Base-by-base conservation (phyloP, 2,113 vertebrate species). In the Anarhynchus alexandrinus region DNA sequence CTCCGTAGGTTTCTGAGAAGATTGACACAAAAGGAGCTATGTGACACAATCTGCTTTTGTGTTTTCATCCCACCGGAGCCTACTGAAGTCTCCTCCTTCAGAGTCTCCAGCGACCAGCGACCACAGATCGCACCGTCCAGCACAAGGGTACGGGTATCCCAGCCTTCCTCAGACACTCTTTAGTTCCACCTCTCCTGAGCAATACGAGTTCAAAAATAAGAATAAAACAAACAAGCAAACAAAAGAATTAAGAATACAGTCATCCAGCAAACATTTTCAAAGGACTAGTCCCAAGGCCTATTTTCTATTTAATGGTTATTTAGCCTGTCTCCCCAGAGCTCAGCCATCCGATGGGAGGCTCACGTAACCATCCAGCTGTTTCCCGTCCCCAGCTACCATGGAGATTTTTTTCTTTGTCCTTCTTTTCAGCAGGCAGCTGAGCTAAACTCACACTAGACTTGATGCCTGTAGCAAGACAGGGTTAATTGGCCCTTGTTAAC, bases 291-390 rank as follows among this genome's bases (percentile, higher is more conserved):
- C 87, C 88, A 80, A 65, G 34, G 74, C 62, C 76, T 88, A 6
- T 2, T 91, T 96, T 27, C 59, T 51, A 43, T 80, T 95, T 94
- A 82, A 72, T 49, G 40, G 67, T 61, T 87, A 58, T 80, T 88
- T 80, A 92, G 32, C 34, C 45, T 57, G 1, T 65, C 26, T 91
- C 93, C 86, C 84, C 65, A 82, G 93, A 93, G 87, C 90, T 90
- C 90, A 77, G 57, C 65, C 54, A 55, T 86, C 69, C 88, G 96
- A 92, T 4, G 5, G 47, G 79, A 90, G 43, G 34, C 82, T 79
- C 40, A n/a, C 5, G 8, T 19, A 87, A 45, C 78, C 45, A 90
- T 62, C 70, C 87, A 96, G 96, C 66, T 96, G 90, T 73, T 96
- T 58, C 84, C 54, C 85, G 52, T 90, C 74, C 73, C 78, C 58